Base-by-base conservation (phyloP, 2,113 vertebrate genomes). In the Stictonetta naevosa region DNA sequence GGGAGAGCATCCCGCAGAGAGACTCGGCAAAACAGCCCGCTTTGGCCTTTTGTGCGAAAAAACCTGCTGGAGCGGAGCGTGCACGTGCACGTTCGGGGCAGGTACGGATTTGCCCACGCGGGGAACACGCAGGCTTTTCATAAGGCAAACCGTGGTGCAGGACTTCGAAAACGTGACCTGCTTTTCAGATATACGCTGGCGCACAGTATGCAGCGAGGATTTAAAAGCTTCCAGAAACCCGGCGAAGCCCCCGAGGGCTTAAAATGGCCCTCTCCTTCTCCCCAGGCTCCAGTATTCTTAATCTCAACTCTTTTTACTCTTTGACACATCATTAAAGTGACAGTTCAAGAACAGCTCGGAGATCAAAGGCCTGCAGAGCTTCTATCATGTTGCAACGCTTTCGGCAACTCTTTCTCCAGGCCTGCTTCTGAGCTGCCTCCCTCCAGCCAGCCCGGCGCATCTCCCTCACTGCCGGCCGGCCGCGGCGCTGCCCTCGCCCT, bases 301-400 rank as follows among this genome's bases (percentile, higher is more conserved):
- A 96, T 96, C 88, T 94, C 88, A 58, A 93, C 92, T 75, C 96
- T 69, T 95, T 96, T 95, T 84, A 96, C 90, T 96, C 92, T 92
- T 92, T 93, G 95, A 96, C 95, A 96, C 95, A 89, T 94, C 95
- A 96, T 97, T 97, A 96, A 97, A 96, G 95, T 96, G 96, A 96
- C 95, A 94, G 95, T 94, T 96, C 93, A 96, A 96, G 96, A 95
- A n/a, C 93, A 88, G 92, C 92, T 75, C 92, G 0, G 74, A 96
- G 93, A 96, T 96, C 95, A 96, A 94, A 96, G 96, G 53, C 34
- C 92, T 86, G 93, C 90, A 42, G 93, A 95, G 95, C 95, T 95
- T 95, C 95, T 96, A 87, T 94, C 80, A 66, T 93, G 93, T 93
- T 94, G 95, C 93, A 94, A 83, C 0, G 58, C 94, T 95, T 62